Evolutionary conservation across 2,888 invertebrate species (phyloP).

Genomic region (Conomelus anceps): DNA sequence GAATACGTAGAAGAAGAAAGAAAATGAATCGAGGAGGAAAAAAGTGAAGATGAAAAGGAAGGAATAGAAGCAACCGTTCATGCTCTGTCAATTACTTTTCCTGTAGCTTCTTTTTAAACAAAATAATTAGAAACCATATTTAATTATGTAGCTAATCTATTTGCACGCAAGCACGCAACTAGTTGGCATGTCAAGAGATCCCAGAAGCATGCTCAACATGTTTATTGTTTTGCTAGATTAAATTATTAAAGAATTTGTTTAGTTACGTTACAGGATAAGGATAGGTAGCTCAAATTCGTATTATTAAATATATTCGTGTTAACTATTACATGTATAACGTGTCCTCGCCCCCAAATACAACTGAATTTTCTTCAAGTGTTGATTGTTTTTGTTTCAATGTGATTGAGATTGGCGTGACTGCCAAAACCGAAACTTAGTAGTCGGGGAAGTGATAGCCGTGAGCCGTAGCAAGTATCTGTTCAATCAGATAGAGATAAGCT

Average conservation of each 20-base stretch:
- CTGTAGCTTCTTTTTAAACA: neutral
- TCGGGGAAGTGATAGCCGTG: too few relatives aligned
- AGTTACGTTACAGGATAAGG: too few relatives aligned
- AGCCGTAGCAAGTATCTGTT: too few relatives aligned
- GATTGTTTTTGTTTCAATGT: too few relatives aligned
- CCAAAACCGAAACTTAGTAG: too few relatives aligned
- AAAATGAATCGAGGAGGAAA: neutral
- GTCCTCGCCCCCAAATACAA: too few relatives aligned
- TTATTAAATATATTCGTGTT: too few relatives aligned
- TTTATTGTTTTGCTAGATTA: neutral
- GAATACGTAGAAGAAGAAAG: neutral
- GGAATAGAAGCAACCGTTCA: neutral
- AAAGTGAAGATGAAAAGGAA: neutral
- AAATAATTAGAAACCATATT: neutral
- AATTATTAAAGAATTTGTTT: neutral
- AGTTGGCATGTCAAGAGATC: neutral
- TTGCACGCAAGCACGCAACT: neutral
- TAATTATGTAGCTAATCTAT: neutral
- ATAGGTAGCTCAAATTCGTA: too few relatives aligned
- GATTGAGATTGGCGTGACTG: too few relatives aligned
- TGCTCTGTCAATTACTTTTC: neutral
- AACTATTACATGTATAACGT: too few relatives aligned
- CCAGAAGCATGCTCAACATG: neutral
- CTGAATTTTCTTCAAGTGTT: too few relatives aligned
- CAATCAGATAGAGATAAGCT: too few relatives aligned